These are phyloP conservation scores for Neolamprologus toae DNA, from an alignment of 2,113 vertebrate species.

Conservation along the genomic window DNA sequence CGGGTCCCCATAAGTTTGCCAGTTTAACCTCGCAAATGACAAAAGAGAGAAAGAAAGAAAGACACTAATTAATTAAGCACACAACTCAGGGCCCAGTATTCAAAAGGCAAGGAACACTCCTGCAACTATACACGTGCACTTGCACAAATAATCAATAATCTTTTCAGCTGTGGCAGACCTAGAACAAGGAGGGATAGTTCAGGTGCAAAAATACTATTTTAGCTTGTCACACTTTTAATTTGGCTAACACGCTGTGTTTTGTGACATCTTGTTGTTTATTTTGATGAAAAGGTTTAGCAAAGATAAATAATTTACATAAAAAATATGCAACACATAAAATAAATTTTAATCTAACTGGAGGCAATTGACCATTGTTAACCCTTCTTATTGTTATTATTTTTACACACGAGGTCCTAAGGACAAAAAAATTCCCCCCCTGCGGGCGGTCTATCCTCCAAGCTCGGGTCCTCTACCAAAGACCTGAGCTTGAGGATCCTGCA, in stretches of 20 bases:
- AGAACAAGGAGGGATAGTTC: not conserved
- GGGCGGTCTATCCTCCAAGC: rapidly evolving
- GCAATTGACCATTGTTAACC: not conserved
- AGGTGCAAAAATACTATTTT: not conserved
- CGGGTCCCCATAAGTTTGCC: not conserved
- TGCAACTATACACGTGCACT: rapidly evolving
- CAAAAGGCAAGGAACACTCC: not conserved
- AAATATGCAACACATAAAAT: not conserved
- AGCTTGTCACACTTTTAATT: not conserved
- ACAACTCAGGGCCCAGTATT: not conserved
- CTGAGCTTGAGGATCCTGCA: not conserved
- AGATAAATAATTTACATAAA: not conserved
- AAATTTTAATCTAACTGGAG: not conserved
- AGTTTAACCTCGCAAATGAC: not conserved
- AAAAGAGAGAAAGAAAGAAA: not conserved
- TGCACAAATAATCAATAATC: not conserved
- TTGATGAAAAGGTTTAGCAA: not conserved
- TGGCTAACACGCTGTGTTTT: not conserved
- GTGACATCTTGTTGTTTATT: not conserved
- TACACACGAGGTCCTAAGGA: not conserved
- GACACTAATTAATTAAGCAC: not conserved
- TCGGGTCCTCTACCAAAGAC: not conserved
- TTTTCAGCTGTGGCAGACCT: not conserved
- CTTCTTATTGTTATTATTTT: not conserved
- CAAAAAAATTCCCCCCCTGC: rapidly evolving